Evolutionary conservation across 2,797 vertebrate species (phyloP), one percentile per base, ranked within the genome.

Genomic region (Alcedo quadribrachys): DNA sequence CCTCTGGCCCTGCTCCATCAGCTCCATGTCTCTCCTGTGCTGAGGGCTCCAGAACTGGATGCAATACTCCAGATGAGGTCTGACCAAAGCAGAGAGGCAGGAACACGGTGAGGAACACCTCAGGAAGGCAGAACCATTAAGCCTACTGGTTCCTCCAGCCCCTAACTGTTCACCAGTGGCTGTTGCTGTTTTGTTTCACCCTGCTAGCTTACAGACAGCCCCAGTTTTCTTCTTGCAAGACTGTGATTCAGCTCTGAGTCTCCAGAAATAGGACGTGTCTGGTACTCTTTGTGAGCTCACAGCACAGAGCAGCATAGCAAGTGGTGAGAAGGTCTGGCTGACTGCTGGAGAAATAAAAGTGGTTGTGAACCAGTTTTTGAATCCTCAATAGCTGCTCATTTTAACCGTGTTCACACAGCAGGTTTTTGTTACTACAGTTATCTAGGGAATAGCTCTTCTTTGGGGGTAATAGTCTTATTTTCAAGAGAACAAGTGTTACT

Each of bases 231-330:
- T 48, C 25, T 68, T 65, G 77, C 66, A 83, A 85, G 85, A 30
- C 58, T 73, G 1, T 90, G 94, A 94, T 92, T 96, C 94, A 94
- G 89, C 77, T 40, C 14, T 8, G 42, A 67, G 53, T 28, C 68
- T 94, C 85, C 84, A 91, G 90, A 94, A 95, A 82, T 78, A 90
- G 87, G 85, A 77, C 0, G 1, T 37, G 89, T 60, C 84, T 91
- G 78, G 79, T 86, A 62, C 85, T 43, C n/a, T 32, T 74, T 14
- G 20, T 45, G 76, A 70, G 28, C 69, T 77, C 2, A 2, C 73
- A 25, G 90, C 67, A 15, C 33, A 2, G 21, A 0, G 12, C 70
- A 40, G 85, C 81, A 13, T 14, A 11, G 55, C 42, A 25, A 80
- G 51, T 2, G 0, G 25, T 63, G 69, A 0, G 9, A 65, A 35